A percentile compares a stretch with the other conserved stretches of the same genome.
Evolutionary conservation across 2,888 invertebrate genomes (phyloP).

Genomic region (Caenorhabditis sp.): DNA sequence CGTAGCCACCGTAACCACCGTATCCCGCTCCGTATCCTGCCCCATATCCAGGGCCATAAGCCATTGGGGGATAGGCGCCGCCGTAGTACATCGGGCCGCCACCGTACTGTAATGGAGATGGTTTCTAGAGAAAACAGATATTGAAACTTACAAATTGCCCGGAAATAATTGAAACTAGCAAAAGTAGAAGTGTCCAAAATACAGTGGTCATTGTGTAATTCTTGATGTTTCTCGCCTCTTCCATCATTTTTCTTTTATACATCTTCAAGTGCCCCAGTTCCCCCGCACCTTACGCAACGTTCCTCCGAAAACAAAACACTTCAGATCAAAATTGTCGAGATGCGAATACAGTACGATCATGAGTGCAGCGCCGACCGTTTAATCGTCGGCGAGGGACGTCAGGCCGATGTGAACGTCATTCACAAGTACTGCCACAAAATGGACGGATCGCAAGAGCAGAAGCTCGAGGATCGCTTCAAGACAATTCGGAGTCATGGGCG

Average conservation of each 20-base stretch:
- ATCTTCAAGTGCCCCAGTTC: background rate
- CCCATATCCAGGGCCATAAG: constrained; percentile 29
- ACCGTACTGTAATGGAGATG: constrained; percentile 33
- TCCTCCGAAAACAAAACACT: constrained; percentile 22
- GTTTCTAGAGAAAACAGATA: background rate
- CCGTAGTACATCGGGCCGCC: constrained; percentile 45
- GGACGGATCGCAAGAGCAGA: constrained; percentile 27
- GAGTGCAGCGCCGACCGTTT: constrained; percentile 63
- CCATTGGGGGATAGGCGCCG: constrained; percentile 40
- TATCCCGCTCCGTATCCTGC: constrained; percentile 3
- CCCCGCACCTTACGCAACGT: constrained; percentile 15
- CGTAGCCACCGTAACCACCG: constrained; percentile 28
- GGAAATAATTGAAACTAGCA: background rate
- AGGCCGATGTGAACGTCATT: constrained; percentile 37
- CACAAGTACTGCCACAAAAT: constrained; percentile 49
- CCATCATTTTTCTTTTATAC: too few relatives aligned
- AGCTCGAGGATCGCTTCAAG: constrained; percentile 49
- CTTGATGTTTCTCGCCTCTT: constrained; percentile 2
- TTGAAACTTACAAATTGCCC: background rate
- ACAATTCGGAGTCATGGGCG: constrained; percentile 33
- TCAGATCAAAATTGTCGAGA: constrained; percentile 66
- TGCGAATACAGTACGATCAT: constrained; percentile 70
- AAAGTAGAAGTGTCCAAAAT: constrained; percentile 1
- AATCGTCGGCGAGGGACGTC: constrained; percentile 59
- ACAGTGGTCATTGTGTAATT: constrained; percentile 6